Percentiles rank a stretch among this genome's conserved stretches.
phyloP scores from a whole-genome alignment of 2,888 invertebrate genomes.

The Lathronympha strigana region DNA sequence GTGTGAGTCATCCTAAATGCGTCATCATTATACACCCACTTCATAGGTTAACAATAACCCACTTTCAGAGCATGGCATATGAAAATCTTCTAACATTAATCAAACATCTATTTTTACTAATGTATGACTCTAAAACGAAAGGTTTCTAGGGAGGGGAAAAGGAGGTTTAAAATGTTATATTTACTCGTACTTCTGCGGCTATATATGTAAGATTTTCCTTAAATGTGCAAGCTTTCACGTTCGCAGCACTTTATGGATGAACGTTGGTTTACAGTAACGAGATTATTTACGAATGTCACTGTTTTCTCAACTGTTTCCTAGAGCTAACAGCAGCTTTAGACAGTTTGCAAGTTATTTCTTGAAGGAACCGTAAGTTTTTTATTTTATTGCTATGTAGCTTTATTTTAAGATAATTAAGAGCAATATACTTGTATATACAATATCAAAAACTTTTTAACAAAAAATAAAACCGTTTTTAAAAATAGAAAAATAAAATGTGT shows the following conservation, averaged over 20 bases:
- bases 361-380: not conserved
- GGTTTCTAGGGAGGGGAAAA: not conserved
- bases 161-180: too few relatives aligned
- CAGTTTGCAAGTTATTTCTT: not conserved
- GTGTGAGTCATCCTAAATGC: too few relatives aligned
- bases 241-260: constrained; percentile 5
- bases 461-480: too few relatives aligned
- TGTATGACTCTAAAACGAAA: too few relatives aligned
- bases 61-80: too few relatives aligned
- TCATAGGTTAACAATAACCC: too few relatives aligned
- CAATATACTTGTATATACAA: too few relatives aligned
- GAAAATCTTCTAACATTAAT: not conserved
- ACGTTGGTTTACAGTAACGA: constrained; percentile 5
- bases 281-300: constrained; percentile 8
- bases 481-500: too few relatives aligned
- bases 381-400: not conserved
- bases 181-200: not conserved
- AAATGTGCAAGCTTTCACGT: constrained; percentile 8
- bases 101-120: too few relatives aligned
- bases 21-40: too few relatives aligned
- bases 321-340: not conserved
- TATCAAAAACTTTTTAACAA: too few relatives aligned
- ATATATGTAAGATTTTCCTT: constrained; percentile 3
- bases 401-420: not conserved
- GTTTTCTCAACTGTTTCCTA: not conserved